These are phyloP conservation scores for Myiozetetes cayanensis DNA, from an alignment of 2,113 vertebrate genomes.

Conservation along the genomic window DNA sequence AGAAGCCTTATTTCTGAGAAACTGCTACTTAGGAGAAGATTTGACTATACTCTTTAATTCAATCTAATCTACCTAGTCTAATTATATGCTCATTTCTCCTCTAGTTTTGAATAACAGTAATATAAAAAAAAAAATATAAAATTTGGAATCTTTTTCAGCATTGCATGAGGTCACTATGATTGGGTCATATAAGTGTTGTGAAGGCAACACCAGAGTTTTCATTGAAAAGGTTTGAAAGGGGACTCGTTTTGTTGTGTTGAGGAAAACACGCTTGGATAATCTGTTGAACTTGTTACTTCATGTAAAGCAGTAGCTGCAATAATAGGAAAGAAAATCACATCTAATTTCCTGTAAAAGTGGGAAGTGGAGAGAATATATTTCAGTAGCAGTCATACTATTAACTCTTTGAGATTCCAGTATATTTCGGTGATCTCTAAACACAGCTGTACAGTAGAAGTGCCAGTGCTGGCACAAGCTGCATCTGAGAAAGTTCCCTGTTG, in stretches of 20 bases:
- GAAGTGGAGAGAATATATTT: not conserved
- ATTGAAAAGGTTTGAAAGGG: slow-evolving; percentile 15
- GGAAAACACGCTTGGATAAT: not conserved
- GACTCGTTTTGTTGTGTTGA: not conserved
- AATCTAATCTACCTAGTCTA: slow-evolving; percentile 12
- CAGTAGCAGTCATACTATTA: not conserved
- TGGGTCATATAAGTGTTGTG: not conserved
- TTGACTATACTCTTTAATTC: slow-evolving; percentile 41
- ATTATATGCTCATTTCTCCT: slow-evolving; percentile 20
- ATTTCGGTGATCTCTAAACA: not conserved
- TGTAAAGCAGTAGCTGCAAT: not conserved
- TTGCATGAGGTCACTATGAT: slow-evolving; percentile 6
- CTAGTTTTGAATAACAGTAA: not conserved
- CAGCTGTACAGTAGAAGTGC: slow-evolving; percentile 41
- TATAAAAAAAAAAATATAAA: not conserved
- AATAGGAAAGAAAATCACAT: not conserved
- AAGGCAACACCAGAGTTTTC: slow-evolving; percentile 27
- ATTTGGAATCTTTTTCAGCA: slow-evolving; percentile 29
- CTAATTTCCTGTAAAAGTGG: slow-evolving; percentile 9
- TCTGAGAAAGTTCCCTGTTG: slow-evolving; percentile 41
- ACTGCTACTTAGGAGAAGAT: slow-evolving; percentile 22
- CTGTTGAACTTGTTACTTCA: not conserved
- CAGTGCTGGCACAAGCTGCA: slow-evolving; percentile 23
- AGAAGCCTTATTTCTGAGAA: slow-evolving; percentile 27
- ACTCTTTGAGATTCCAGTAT: slow-evolving; percentile 28